A percentile compares a stretch with the other conserved stretches of the same genome.
Conservation (phyloP, 2,888 invertebrate species). For the Drosophila mettleri region DNA sequence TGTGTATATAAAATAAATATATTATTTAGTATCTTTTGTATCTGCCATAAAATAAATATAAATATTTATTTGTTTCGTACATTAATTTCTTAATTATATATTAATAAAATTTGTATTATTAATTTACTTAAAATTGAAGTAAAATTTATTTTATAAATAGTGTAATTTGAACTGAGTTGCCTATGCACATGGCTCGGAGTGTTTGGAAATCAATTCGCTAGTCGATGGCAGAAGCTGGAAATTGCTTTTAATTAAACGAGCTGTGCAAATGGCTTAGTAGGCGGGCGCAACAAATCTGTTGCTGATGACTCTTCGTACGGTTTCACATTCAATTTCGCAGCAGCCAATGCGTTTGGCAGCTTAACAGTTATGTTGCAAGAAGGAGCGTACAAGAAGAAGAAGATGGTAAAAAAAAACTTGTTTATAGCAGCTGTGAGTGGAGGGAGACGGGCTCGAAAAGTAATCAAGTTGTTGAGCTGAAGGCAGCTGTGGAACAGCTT, state of each 20-base stretch:
- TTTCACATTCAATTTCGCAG: constrained; percentile 47
- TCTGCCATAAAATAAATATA: too few relatives aligned
- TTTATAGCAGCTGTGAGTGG: not conserved
- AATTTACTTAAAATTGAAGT: not conserved
- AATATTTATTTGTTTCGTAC: too few relatives aligned
- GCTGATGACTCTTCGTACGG: constrained; percentile 17
- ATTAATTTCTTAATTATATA: too few relatives aligned
- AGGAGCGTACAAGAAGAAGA: not conserved
- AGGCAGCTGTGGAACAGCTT: constrained; percentile 11
- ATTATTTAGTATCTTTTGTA: too few relatives aligned
- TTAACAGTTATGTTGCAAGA: constrained; percentile 25
- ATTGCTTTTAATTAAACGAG: constrained; percentile 80
- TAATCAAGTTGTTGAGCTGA: constrained; percentile 25
- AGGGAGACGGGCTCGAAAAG: not conserved
- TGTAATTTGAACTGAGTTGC: too few relatives aligned
- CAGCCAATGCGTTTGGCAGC: constrained; percentile 27
- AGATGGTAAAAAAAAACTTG: not conserved
- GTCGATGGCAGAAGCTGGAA: constrained; percentile 58
- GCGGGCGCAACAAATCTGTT: constrained; percentile 6
- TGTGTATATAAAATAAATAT: too few relatives aligned
- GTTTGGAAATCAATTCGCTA: constrained; percentile 8
- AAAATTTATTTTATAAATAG: not conserved
- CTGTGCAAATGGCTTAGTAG: constrained; percentile 47
- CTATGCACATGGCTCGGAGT: not conserved
- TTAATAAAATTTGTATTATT: not conserved